These are phyloP conservation scores for Macroramphosus scolopax DNA, from an alignment of 2,797 vertebrate genomes.

Conservation along the genomic window DNA sequence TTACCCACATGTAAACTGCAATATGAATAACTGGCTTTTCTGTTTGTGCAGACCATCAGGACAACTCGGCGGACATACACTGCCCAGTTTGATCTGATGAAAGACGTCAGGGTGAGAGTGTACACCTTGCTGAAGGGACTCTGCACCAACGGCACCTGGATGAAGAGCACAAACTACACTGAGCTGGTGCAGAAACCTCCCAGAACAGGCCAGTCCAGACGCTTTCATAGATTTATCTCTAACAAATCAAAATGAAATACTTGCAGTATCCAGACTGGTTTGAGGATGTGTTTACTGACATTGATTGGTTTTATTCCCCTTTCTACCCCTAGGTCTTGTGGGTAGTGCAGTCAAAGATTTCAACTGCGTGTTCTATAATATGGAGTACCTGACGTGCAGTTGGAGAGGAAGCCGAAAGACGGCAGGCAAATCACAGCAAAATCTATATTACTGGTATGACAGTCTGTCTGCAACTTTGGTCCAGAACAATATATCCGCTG, in stretches of 20 bases:
- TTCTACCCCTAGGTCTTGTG: slow-evolving; percentile 35
- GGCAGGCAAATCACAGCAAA: slow-evolving; percentile 33
- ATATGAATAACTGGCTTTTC: background rate
- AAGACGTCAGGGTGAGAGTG: slow-evolving; percentile 64
- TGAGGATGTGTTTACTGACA: no score
- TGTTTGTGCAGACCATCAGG: slow-evolving; percentile 61
- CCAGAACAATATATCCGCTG: background rate
- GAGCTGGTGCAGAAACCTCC: slow-evolving; percentile 57
- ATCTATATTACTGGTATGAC: slow-evolving; percentile 74
- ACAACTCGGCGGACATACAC: slow-evolving; percentile 39
- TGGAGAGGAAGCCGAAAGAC: slow-evolving; percentile 53
- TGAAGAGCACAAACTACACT: slow-evolving; percentile 55
- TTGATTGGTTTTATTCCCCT: background rate
- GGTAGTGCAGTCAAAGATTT: slow-evolving; percentile 56
- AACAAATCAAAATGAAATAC: background rate
- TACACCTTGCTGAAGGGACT: slow-evolving; percentile 67
- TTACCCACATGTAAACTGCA: background rate
- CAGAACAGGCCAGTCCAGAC: slow-evolving; percentile 45
- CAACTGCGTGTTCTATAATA: slow-evolving; percentile 66
- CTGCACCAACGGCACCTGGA: slow-evolving; percentile 58
- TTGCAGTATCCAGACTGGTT: background rate
- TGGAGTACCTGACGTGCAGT: slow-evolving; percentile 66
- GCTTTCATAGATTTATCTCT: no score
- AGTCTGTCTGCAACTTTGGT: background rate
- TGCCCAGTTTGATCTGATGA: slow-evolving; percentile 74